Percentiles rank a stretch among this genome's conserved stretches.
These are phyloP conservation scores for Brachyptera putata DNA, from an alignment of 2,888 invertebrate species.

Conservation along the genomic window DNA sequence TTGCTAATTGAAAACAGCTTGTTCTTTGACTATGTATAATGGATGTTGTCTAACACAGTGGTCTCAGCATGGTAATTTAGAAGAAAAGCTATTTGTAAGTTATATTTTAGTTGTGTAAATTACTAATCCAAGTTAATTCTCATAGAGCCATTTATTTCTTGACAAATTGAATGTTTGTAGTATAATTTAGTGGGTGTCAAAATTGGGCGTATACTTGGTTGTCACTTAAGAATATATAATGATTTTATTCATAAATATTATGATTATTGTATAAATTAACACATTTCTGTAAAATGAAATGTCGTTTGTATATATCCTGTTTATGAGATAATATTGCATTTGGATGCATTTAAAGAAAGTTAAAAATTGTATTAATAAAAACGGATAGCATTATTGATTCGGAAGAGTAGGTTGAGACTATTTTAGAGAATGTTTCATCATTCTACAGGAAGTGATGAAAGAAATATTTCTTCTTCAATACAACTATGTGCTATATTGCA, in stretches of 20 bases:
- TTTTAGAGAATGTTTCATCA: no score
- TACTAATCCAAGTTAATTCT: not conserved
- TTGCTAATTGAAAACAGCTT: not conserved
- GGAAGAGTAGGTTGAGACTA: no score
- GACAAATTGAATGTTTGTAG: constrained; percentile 8
- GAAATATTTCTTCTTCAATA: no score
- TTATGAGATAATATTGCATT: no score
- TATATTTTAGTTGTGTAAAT: constrained; percentile 8
- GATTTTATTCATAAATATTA: not conserved
- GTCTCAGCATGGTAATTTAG: not conserved
- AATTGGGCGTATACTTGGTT: not conserved
- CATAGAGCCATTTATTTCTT: not conserved
- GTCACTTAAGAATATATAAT: not conserved
- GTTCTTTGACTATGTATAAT: not conserved
- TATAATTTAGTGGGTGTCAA: constrained; percentile 11
- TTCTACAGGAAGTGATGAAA: no score
- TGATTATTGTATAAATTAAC: no score
- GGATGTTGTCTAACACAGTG: not conserved
- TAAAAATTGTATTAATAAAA: no score
- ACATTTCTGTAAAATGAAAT: no score
- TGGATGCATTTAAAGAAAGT: no score
- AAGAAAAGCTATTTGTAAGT: not conserved
- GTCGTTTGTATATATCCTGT: no score
- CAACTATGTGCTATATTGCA: no score
- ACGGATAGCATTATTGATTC: no score